Percentiles rank a stretch among this genome's conserved stretches.
These are phyloP conservation scores for Nemurella pictetii DNA, from an alignment of 2,888 invertebrate species.

Conservation along the genomic window DNA sequence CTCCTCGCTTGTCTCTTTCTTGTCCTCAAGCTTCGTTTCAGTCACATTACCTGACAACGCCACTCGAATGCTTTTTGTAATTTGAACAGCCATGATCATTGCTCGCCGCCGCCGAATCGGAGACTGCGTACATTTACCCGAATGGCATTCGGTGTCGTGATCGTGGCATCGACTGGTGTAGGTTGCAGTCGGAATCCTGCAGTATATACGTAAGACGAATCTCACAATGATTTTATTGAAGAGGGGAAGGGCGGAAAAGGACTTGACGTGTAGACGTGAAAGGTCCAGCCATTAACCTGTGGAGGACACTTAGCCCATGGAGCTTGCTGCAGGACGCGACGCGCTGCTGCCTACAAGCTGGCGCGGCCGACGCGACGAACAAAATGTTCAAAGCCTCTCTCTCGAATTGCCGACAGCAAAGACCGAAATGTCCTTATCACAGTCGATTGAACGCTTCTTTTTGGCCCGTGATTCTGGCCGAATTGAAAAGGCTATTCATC, in stretches of 20 bases:
- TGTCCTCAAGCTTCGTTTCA: neutral
- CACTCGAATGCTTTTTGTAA: neutral
- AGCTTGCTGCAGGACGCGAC: neutral
- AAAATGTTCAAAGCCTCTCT: neutral
- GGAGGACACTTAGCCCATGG: neutral
- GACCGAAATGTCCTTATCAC: neutral
- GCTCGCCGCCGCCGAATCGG: neutral
- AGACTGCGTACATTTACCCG: neutral
- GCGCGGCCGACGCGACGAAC: neutral
- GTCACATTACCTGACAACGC: slow-evolving; percentile 17
- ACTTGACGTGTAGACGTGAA: neutral
- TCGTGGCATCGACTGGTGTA: neutral
- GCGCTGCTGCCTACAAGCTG: neutral
- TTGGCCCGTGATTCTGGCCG: neutral
- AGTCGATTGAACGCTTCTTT: neutral
- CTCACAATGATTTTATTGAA: neutral
- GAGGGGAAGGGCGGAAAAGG: neutral
- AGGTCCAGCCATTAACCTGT: neutral
- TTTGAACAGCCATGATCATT: neutral
- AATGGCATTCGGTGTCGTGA: neutral
- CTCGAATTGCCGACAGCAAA: neutral
- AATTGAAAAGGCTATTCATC: neutral
- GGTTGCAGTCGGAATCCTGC: neutral
- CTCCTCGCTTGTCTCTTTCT: slow-evolving; percentile 10
- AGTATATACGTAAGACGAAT: neutral